Evolutionary conservation across 1,140 invertebrate species (phyloP).

Genomic region (Drosophila setifemur): DNA sequence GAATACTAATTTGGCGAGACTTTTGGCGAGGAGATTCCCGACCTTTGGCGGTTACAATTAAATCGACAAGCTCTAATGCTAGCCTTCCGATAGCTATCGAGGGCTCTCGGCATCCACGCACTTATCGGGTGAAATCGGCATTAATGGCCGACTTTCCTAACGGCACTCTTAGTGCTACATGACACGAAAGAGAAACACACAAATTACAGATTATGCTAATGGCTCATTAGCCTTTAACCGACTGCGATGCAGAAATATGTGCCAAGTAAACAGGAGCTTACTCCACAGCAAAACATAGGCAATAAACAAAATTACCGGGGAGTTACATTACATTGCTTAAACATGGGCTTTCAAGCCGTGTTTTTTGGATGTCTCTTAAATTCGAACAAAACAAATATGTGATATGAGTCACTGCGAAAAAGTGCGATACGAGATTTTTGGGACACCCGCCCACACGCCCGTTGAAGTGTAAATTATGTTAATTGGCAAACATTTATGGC

Average conservation of each 20-base stretch:
- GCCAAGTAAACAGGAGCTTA: slow-evolving; percentile 3
- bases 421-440: not conserved
- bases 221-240: slow-evolving; percentile 4
- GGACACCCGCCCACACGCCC: slow-evolving; percentile 9
- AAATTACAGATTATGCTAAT: slow-evolving; percentile 29
- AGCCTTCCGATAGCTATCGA: not conserved
- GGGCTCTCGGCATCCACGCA: not conserved
- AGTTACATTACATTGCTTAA: slow-evolving; percentile 1
- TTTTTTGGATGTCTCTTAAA: not conserved
- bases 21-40: not conserved
- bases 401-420: not conserved
- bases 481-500: slow-evolving; percentile 71
- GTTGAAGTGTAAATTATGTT: slow-evolving; percentile 67
- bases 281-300: not conserved
- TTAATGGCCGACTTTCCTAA: slow-evolving; percentile 18
- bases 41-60: no score
- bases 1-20: slow-evolving; percentile 3
- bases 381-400: not conserved
- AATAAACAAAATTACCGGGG: slow-evolving; percentile 1
- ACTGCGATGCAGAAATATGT: slow-evolving; percentile 7
- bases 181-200: slow-evolving; percentile 21
- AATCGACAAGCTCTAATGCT: no score
- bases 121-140: slow-evolving; percentile 6
- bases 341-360: not conserved
- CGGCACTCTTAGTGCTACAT: slow-evolving; percentile 21